phyloP scores from a whole-genome alignment of 2,113 vertebrate genomes.

The Danio rerio region DNA sequence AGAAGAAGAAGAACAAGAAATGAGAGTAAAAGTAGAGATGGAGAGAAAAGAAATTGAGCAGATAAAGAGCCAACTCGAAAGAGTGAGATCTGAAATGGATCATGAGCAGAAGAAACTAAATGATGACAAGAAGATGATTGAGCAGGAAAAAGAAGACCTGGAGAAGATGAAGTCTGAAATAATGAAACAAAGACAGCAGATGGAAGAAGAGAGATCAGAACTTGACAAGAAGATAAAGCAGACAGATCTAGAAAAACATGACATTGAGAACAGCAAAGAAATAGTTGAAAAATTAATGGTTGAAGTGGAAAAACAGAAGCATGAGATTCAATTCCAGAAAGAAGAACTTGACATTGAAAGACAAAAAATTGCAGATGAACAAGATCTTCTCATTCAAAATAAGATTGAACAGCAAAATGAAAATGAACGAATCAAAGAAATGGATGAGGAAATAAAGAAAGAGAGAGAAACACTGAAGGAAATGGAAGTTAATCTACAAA shows the following conservation, averaged over 20 bases:
- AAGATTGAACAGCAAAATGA: background rate
- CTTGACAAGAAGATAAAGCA: background rate
- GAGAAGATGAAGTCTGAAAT: background rate
- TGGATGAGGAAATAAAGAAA: background rate
- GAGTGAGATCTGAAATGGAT: slow-evolving; percentile 16
- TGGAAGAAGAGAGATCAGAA: slow-evolving; percentile 11
- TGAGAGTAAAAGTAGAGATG: slow-evolving; percentile 25
- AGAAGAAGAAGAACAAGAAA: slow-evolving; percentile 9
- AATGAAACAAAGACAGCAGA: background rate
- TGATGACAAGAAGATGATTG: background rate
- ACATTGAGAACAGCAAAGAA: background rate
- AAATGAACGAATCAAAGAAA: background rate
- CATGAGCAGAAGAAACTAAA: background rate
- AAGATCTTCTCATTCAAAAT: background rate
- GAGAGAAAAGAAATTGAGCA: slow-evolving; percentile 26
- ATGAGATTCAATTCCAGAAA: background rate
- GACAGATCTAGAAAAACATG: background rate
- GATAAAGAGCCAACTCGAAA: background rate
- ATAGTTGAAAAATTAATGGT: background rate
- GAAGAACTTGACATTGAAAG: background rate
- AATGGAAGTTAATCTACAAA: background rate
- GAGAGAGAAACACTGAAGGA: background rate
- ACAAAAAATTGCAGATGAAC: background rate
- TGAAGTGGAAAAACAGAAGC: background rate
- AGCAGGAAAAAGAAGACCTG: background rate